These are phyloP conservation scores for Orthosia cruda DNA, from an alignment of 2,888 invertebrate species.

Conservation along the genomic window DNA sequence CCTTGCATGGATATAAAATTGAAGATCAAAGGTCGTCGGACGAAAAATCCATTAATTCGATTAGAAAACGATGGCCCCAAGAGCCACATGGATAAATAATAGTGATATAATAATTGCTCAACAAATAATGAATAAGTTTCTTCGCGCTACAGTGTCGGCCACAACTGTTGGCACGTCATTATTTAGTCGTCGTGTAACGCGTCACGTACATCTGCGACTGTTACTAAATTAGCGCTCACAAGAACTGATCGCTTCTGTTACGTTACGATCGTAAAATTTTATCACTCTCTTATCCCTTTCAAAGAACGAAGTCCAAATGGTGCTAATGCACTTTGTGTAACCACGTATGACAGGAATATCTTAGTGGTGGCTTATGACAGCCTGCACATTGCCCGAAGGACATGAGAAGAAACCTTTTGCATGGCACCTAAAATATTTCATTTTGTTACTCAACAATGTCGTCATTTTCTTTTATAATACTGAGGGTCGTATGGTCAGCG, in stretches of 20 bases:
- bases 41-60: neutral
- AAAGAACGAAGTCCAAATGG: slow-evolving; percentile 47
- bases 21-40: neutral
- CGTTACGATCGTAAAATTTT: slow-evolving; percentile 59
- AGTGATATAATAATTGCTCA: slow-evolving; percentile 30
- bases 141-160: slow-evolving; percentile 68
- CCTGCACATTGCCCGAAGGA: no score
- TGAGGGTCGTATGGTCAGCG: no score
- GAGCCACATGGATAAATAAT: neutral
- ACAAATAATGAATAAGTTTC: slow-evolving; percentile 59
- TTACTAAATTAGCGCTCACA: slow-evolving; percentile 69
- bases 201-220: slow-evolving; percentile 76
- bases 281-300: slow-evolving; percentile 58
- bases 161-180: slow-evolving; percentile 75
- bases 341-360: slow-evolving; percentile 51
- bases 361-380: slow-evolving; percentile 18
- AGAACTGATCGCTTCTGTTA: slow-evolving; percentile 61
- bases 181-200: slow-evolving; percentile 78
- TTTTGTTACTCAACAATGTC: no score
- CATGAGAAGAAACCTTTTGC: no score
- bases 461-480: no score
- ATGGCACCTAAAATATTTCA: no score
- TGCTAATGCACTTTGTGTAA: slow-evolving; percentile 60
- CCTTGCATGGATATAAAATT: neutral
- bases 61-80: neutral